Base-by-base conservation (phyloP, 2,113 vertebrate genomes). In the Paracanthobrama guichenoti region DNA sequence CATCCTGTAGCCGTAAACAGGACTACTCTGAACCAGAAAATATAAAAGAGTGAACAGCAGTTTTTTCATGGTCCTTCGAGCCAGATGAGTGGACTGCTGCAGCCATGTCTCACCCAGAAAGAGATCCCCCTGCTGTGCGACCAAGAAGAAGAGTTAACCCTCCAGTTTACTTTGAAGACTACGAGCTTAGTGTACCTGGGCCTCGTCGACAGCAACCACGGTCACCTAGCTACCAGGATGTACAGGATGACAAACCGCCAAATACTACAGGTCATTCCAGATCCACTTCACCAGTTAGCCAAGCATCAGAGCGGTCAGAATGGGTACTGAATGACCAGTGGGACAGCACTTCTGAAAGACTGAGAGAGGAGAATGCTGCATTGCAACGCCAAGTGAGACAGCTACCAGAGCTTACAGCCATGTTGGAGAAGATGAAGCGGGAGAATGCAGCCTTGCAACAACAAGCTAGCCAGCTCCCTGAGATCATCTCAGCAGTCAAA, bases 241-340 rank as follows among this genome's bases (percentile, higher is more conserved):
- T 11, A 64, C 11, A 14, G 26, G 60, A 64, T 24, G 60, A 64
- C 28, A 12, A 64, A 14, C 24, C 60, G 13, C 10, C 11, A 28
- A 64, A 3, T 28, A 28, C 60, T 28, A 64, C 60, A 64, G 26
- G 24, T 64, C 24, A 28, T 64, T 64, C 60, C 26, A 64, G 24
- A 64, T 64, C 60, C 12, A 67, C 64, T 67, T 67, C 28, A 67
- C 64, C 64, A 67, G 16, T 67, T 6, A 35, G 64, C 31, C 64
- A 67, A 39, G 28, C 64, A 67, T 39, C 31, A 20, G 64, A 67
- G 16, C 3, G 16, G 3, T 39, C 64, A 3, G 28, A 35, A 67
- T 39, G 64, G 64, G 20, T 39, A 35, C 1, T 67, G 6, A 67
- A 6, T 1, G 20, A 59, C 55, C n/a, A n/a, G 3, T 59, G 8